phyloP scores from a whole-genome alignment of 2,113 vertebrate species.

The Podilymbus podiceps region DNA sequence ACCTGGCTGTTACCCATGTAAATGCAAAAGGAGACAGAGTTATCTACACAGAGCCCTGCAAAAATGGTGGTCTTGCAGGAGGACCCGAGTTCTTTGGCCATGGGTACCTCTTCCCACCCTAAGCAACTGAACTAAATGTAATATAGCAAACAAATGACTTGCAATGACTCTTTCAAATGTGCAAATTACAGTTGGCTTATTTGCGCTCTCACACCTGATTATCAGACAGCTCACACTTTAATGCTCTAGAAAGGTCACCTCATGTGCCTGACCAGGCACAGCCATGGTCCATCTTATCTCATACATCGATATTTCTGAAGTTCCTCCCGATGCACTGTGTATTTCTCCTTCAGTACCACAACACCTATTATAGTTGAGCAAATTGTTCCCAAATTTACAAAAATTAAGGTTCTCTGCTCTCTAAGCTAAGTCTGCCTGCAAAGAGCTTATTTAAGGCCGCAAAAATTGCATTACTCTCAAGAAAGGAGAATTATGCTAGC shows the following conservation, averaged over 20 bases:
- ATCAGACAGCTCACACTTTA: background rate
- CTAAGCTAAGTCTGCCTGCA: background rate
- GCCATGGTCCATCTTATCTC: background rate
- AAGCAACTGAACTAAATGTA: background rate
- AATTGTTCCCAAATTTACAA: background rate
- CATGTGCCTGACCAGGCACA: background rate
- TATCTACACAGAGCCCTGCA: background rate
- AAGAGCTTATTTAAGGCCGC: background rate
- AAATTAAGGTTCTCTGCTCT: background rate
- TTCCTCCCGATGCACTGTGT: background rate
- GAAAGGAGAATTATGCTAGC: background rate
- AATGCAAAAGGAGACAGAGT: background rate
- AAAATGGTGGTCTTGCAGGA: background rate
- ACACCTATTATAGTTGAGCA: background rate
- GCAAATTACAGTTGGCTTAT: background rate
- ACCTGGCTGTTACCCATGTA: background rate
- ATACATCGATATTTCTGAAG: background rate
- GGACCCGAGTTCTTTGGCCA: background rate
- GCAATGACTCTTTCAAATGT: background rate
- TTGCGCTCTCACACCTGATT: accelerated
- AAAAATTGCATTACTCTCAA: background rate
- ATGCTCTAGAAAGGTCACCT: background rate
- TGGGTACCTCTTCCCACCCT: background rate
- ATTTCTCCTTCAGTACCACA: background rate
- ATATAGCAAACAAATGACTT: background rate